Conservation (phyloP, 2,113 vertebrate genomes). For the Sylvilagus bachmani region DNA sequence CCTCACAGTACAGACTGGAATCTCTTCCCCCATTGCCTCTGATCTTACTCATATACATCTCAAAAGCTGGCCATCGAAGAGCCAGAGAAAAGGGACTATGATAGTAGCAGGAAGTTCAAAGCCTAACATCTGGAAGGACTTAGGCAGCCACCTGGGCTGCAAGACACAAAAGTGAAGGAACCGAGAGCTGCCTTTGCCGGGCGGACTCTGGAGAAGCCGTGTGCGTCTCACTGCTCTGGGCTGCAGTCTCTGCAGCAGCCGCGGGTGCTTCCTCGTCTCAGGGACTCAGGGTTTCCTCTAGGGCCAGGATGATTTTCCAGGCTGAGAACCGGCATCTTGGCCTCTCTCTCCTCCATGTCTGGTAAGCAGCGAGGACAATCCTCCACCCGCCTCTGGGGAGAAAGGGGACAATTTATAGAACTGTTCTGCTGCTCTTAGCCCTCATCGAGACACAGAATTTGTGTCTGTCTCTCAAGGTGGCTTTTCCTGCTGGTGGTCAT, state of each 20-base stretch:
- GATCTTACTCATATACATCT: not conserved
- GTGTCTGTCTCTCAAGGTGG: constrained; percentile 65
- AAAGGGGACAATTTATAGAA: constrained; percentile 68
- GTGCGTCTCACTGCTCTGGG: not conserved
- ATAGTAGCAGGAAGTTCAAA: not conserved
- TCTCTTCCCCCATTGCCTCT: not conserved
- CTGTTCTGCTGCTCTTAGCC: constrained; percentile 56
- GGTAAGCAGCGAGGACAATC: constrained; percentile 36
- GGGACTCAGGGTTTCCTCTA: not conserved
- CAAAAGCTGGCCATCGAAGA: not conserved
- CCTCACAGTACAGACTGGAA: not conserved
- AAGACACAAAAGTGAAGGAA: not conserved
- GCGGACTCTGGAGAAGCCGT: not conserved
- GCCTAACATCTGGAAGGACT: not conserved
- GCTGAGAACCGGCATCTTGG: constrained; percentile 33
- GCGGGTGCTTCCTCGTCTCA: too few relatives aligned
- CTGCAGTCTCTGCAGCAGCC: not conserved
- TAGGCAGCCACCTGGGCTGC: not conserved
- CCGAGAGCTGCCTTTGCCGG: not conserved
- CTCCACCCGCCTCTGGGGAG: not conserved
- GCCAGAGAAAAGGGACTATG: not conserved
- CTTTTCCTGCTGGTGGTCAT: constrained; percentile 65
- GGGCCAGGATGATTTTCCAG: constrained; percentile 8
- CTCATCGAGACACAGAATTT: constrained; percentile 69
- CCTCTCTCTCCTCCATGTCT: not conserved